Conservation (phyloP, 35 echinoderm and acorn worm species). For the Lytechinus pictus region DNA sequence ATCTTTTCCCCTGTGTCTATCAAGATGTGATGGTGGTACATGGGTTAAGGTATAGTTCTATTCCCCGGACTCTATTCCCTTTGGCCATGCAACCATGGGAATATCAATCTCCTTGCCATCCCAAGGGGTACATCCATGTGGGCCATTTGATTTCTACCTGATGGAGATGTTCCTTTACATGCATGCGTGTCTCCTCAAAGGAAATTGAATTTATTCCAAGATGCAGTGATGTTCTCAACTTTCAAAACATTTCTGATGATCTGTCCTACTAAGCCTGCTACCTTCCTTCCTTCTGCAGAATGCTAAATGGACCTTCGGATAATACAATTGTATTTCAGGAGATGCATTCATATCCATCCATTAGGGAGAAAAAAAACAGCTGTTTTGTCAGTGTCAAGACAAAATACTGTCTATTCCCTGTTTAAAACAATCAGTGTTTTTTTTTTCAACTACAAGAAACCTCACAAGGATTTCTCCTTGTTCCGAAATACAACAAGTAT, state of each 20-base stretch:
- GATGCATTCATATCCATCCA: too few relatives aligned
- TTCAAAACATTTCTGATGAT: not conserved
- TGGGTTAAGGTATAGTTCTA: not conserved
- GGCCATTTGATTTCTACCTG: not conserved
- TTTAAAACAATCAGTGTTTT: too few relatives aligned
- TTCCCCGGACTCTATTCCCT: not conserved
- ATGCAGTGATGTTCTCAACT: not conserved
- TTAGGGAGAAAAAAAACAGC: too few relatives aligned
- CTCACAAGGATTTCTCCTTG: too few relatives aligned
- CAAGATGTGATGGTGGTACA: not conserved
- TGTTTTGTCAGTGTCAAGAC: too few relatives aligned
- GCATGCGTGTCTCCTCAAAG: not conserved
- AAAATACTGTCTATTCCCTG: too few relatives aligned
- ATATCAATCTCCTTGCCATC: not conserved
- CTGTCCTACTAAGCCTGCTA: not conserved
- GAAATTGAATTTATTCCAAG: slow-evolving; percentile 19
- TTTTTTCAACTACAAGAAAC: too few relatives aligned
- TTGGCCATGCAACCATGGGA: not conserved
- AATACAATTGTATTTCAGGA: too few relatives aligned
- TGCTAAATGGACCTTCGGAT: too few relatives aligned
- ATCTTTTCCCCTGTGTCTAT: too few relatives aligned
- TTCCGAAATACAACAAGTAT: too few relatives aligned
- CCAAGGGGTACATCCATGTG: not conserved
- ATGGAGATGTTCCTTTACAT: not conserved
- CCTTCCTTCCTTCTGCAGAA: not conserved